Percentiles rank a stretch among this genome's conserved stretches.
phyloP scores from a whole-genome alignment of 1,140 invertebrate genomes.

The Notospermus geniculatus region DNA sequence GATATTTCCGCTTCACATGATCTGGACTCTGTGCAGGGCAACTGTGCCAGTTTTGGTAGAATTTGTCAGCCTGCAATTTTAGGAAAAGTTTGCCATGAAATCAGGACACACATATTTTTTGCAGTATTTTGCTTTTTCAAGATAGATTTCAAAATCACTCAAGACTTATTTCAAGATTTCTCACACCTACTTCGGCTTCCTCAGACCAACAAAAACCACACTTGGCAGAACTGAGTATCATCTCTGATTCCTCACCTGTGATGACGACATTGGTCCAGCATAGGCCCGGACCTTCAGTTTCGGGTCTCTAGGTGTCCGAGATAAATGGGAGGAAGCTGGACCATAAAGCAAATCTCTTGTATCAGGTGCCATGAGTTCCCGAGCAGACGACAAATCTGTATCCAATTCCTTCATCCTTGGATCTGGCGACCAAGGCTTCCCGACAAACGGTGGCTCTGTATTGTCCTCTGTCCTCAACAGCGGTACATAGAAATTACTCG shows the following conservation, averaged over 20 bases:
- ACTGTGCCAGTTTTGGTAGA: conserved; percentile 78
- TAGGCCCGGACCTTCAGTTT: conserved; percentile 71
- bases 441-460: conserved; percentile 63
- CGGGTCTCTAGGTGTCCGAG: conserved; percentile 29
- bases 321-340: neutral
- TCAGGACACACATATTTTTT: too few species aligned
- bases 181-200: too few species aligned
- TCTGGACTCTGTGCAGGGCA: conserved; percentile 61
- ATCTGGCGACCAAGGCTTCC: conserved; percentile 49
- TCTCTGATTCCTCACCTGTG: conserved; percentile 42
- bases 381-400: conserved; percentile 14
- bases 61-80: conserved; percentile 63
- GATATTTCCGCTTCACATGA: conserved; percentile 32
- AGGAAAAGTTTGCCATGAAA: too few species aligned
- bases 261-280: conserved; percentile 80
- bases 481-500: conserved; percentile 74
- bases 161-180: neutral
- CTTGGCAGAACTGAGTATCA: neutral
- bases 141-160: neutral
- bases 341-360: neutral
- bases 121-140: neutral
- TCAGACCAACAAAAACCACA: neutral
- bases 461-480: conserved; percentile 74
- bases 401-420: conserved; percentile 15
- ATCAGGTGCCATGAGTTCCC: conserved; percentile 6